phyloP scores from a whole-genome alignment of 2,888 invertebrate species.

The Cephus pulcher region DNA sequence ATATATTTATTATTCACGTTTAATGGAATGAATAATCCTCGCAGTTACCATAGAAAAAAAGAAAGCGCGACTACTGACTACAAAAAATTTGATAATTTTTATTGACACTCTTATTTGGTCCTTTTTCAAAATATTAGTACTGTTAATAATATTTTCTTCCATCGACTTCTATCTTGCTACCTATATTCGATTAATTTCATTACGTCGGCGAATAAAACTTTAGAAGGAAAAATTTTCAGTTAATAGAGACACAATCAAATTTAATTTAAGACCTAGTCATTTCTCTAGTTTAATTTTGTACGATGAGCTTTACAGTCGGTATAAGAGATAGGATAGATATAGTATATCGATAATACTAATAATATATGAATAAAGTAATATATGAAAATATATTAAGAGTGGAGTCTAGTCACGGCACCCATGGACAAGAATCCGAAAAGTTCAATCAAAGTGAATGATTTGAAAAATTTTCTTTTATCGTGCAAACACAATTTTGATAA shows the following conservation, averaged over 20 bases:
- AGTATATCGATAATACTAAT: conserved; percentile 8
- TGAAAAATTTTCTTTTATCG: background rate
- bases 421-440: conserved; percentile 52
- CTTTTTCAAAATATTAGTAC: background rate
- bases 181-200: background rate
- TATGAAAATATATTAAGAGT: conserved; percentile 45
- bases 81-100: background rate
- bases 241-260: conserved; percentile 27
- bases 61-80: background rate
- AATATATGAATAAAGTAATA: conserved; percentile 26
- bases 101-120: background rate
- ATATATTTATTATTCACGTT: background rate
- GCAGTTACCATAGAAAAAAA: background rate
- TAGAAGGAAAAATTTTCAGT: background rate
- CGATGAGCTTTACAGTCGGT: background rate
- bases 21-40: background rate
- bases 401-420: conserved; percentile 53
- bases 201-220: background rate
- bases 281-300: background rate
- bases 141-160: too few relatives aligned
- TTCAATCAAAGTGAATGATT: conserved; percentile 20
- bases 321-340: background rate
- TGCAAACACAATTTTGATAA: too few relatives aligned
- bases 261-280: conserved; percentile 18
- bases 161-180: background rate